Evolutionary conservation across 2,888 invertebrate species (phyloP).

Genomic region (Zaprionus bogoriensis): DNA sequence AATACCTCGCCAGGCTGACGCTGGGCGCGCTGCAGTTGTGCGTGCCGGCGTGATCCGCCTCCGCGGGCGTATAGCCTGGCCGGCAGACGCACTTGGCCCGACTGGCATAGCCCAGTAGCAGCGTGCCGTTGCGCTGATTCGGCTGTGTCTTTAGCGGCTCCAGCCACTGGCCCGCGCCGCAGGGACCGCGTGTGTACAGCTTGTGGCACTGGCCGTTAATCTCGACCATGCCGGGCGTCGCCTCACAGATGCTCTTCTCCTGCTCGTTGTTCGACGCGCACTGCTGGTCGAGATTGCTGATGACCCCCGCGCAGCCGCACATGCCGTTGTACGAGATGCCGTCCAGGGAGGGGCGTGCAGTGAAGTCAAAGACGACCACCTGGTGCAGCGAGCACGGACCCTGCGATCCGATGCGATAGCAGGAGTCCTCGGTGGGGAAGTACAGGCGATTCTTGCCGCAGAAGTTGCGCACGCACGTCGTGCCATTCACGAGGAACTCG

Average conservation of each 20-base stretch:
- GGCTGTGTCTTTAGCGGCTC: conserved; percentile 84
- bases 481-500: conserved; percentile 88
- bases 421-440: conserved; percentile 88
- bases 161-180: conserved; percentile 88
- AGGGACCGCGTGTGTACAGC: conserved; percentile 90
- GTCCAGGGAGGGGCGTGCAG: conserved; percentile 89
- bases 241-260: conserved; percentile 84
- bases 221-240: conserved; percentile 86
- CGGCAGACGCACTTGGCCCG: conserved; percentile 87
- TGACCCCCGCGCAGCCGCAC: conserved; percentile 87
- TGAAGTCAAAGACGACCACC: conserved; percentile 91
- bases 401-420: conserved; percentile 90
- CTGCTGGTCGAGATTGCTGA: conserved; percentile 82
- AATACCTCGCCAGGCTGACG: conserved; percentile 87
- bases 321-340: conserved; percentile 92
- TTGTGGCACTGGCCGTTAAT: conserved; percentile 89
- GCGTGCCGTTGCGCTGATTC: conserved; percentile 27
- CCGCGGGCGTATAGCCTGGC: conserved; percentile 85
- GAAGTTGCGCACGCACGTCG: conserved; percentile 88
- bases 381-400: conserved; percentile 90
- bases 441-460: conserved; percentile 90
- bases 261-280: conserved; percentile 58
- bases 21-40: conserved; percentile 86
- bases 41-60: conserved; percentile 58
- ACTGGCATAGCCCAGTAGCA: conserved; percentile 48